A percentile compares a stretch with the other conserved stretches of the same genome.
Evolutionary conservation across 1,140 invertebrate genomes (phyloP).

Genomic region (Capitella teleta): DNA sequence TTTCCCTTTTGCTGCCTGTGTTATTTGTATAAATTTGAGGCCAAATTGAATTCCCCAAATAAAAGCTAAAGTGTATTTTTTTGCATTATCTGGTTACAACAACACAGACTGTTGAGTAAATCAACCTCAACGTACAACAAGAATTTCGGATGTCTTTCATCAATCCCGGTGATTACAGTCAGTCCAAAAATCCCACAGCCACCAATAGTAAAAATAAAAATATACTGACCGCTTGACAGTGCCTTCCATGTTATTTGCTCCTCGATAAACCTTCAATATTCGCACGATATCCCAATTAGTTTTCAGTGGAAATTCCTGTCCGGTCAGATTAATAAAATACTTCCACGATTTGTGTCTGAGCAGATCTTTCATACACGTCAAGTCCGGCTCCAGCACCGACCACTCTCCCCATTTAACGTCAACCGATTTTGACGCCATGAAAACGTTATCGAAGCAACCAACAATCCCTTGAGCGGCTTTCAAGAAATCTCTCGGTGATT

Average conservation of each 20-base stretch:
- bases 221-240: constrained; percentile 5
- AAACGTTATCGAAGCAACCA: constrained; percentile 16
- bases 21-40: no score
- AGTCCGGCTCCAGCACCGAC: constrained; percentile 23
- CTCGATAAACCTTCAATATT: constrained; percentile 17
- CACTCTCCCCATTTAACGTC: constrained; percentile 15
- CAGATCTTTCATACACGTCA: constrained; percentile 28
- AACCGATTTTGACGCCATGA: constrained; percentile 8
- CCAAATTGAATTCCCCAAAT: no score
- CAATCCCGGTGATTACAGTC: no score
- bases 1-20: no score
- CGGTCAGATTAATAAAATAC: constrained; percentile 11
- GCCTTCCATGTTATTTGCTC: constrained; percentile 23
- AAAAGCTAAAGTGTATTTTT: no score
- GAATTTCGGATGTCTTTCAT: no score
- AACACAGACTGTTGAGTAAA: no score
- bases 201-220: no score
- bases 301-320: constrained; percentile 11
- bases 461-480: constrained; percentile 17
- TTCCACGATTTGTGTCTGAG: constrained; percentile 14
- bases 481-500: constrained; percentile 13
- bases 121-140: no score
- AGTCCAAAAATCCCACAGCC: no score
- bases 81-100: no score
- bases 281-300: constrained; percentile 10